Evolutionary conservation across 2,113 vertebrate genomes (phyloP), one percentile per base, ranked within the genome.

Genomic region (Scomber scombrus): DNA sequence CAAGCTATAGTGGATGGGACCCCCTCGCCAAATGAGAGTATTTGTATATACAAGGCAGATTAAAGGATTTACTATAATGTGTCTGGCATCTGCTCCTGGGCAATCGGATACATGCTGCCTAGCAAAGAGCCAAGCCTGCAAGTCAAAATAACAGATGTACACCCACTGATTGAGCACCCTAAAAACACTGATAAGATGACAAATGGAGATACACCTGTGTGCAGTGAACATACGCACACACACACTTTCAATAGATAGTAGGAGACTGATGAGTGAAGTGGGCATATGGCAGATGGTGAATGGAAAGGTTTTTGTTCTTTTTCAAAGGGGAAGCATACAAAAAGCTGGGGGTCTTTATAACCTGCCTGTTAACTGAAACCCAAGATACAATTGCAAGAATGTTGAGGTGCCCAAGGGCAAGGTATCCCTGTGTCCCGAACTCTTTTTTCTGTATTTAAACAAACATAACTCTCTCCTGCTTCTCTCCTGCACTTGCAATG

Each of bases 61-160:
- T 94, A 93, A 92, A 85, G 88, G 93, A 91, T 93, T 94, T 85
- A 71, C 69, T 80, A 74, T 73, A 89, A 76, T 81, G 78, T 81
- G 88, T 88, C 82, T 89, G 91, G 79, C 90, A 92, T 92, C 90
- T 94, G 89, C 75, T 93, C 29, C 75, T 49, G 67, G 68, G 86
- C 82, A 90, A 91, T 87, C 58, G 60, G 88, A 91, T 88, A 84
- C 76, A 78, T 72, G 72, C 70, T 60, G 62, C 74, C 80, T 43
- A 55, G 47, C 57, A 47, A 54, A 69, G 67, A 67, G 56, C 63
- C 47, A 71, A 68, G 71, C 46, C 74, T 43, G 26, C 31, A 51
- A 65, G 78, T 81, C 82, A 76, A 82, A 89, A 85, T 90, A 91
- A 90, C 87, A 91, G 88, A 89, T 85, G 87, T 57, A 89, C 47